Evolutionary conservation across 2,888 invertebrate species (phyloP).

Genomic region (Heliothis peltigera): DNA sequence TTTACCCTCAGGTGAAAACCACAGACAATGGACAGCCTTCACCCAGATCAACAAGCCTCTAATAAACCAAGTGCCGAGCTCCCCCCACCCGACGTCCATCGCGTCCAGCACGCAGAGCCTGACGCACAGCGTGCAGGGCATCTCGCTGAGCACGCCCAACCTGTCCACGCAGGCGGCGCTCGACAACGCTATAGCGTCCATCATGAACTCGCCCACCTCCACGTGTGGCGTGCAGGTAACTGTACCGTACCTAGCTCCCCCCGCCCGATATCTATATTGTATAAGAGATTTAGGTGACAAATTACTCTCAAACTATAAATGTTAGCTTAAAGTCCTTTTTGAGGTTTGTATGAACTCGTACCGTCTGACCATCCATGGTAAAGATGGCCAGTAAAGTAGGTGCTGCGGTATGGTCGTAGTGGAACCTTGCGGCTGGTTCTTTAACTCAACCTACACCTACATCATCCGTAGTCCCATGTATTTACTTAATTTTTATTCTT

Average conservation of each 20-base stretch:
- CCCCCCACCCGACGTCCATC: conserved; percentile 72
- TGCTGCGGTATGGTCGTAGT: too few relatives aligned
- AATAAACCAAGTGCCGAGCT: conserved; percentile 71
- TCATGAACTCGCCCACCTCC: conserved; percentile 81
- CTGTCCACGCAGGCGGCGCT: conserved; percentile 79
- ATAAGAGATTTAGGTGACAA: neutral
- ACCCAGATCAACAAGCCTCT: conserved; percentile 75
- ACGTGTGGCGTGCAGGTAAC: conserved; percentile 66
- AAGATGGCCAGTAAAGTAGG: too few relatives aligned
- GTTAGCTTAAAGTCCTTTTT: too few relatives aligned
- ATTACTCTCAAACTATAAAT: too few relatives aligned
- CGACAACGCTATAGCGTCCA: conserved; percentile 84
- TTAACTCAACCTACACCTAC: too few relatives aligned
- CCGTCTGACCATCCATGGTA: too few relatives aligned
- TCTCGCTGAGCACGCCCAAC: conserved; percentile 79
- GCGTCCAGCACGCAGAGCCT: conserved; percentile 77
- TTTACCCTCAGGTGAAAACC: conserved; percentile 75
- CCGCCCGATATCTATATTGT: too few relatives aligned
- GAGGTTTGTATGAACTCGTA: too few relatives aligned
- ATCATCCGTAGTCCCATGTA: too few relatives aligned
- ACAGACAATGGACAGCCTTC: conserved; percentile 84
- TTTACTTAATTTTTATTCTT: too few relatives aligned
- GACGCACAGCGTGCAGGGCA: conserved; percentile 84
- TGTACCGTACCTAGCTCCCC: too few relatives aligned
- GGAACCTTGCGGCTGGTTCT: too few relatives aligned